Conservation (phyloP, 2,888 invertebrate species). For the Sicus ferrugineus region DNA sequence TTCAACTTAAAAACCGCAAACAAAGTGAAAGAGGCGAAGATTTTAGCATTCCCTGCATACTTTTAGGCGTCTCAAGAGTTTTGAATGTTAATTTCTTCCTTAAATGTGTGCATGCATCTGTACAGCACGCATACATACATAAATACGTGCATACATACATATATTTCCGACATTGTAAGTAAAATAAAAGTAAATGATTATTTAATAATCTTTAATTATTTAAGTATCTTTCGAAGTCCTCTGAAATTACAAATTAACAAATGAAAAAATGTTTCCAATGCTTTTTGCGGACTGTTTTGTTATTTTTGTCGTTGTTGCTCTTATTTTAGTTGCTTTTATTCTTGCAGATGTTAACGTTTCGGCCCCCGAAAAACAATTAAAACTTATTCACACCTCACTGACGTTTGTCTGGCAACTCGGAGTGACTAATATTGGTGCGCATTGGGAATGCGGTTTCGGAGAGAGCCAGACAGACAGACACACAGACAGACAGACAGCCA, state of each 20-base stretch:
- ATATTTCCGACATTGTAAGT: too few relatives aligned
- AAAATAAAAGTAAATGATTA: too few relatives aligned
- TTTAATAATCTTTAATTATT: too few relatives aligned
- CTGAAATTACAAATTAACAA: too few relatives aligned
- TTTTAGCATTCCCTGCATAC: slow-evolving; percentile 8
- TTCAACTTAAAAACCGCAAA: background rate
- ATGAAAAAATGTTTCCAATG: background rate
- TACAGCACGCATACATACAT: slow-evolving; percentile 19
- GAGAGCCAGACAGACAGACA: background rate
- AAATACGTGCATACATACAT: too few relatives aligned
- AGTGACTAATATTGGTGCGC: background rate
- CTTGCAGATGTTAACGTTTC: slow-evolving; percentile 15
- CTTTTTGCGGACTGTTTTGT: background rate
- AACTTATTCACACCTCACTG: slow-evolving; percentile 35
- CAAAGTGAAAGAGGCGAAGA: background rate
- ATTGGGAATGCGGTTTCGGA: background rate
- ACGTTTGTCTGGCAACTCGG: background rate
- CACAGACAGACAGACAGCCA: background rate
- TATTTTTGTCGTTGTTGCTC: background rate
- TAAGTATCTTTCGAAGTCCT: too few relatives aligned
- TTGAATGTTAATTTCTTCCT: too few relatives aligned
- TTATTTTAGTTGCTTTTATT: slow-evolving; percentile 4
- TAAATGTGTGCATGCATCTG: too few relatives aligned
- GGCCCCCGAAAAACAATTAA: slow-evolving; percentile 38
- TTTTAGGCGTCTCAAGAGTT: slow-evolving; percentile 12